Evolutionary conservation across 1,140 invertebrate genomes (phyloP).

Genomic region (Hetaerina americana): DNA sequence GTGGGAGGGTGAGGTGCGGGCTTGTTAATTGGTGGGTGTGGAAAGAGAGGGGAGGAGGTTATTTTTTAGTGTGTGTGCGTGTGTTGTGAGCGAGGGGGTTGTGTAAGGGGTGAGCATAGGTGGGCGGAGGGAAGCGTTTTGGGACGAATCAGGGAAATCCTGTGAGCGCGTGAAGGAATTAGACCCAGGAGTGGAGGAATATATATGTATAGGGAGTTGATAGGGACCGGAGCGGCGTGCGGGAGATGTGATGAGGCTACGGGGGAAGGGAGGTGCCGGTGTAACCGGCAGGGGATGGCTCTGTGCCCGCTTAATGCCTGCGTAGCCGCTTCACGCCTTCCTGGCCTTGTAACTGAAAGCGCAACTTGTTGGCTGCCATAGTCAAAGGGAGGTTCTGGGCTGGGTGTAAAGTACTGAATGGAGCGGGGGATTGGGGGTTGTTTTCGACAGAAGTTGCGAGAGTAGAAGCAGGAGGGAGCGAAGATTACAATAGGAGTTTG

Average conservation of each 20-base stretch:
- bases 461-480: not conserved
- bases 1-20: too few relatives aligned
- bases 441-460: too few relatives aligned
- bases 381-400: not conserved
- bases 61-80: too few relatives aligned
- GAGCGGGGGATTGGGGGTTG: not conserved
- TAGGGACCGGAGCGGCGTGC: not conserved
- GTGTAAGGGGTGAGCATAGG: not conserved
- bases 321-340: not conserved
- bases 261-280: not conserved
- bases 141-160: not conserved
- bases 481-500: not conserved
- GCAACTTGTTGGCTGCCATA: not conserved
- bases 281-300: not conserved
- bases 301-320: not conserved
- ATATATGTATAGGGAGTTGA: not conserved
- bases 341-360: not conserved
- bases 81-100: too few relatives aligned
- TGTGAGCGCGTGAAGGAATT: not conserved
- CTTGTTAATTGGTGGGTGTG: too few relatives aligned
- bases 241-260: not conserved
- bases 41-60: too few relatives aligned
- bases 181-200: too few relatives aligned
- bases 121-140: not conserved
- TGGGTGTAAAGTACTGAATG: not conserved